Base-by-base conservation (phyloP, 2,113 vertebrate genomes). In the Pseudonaja textilis region DNA sequence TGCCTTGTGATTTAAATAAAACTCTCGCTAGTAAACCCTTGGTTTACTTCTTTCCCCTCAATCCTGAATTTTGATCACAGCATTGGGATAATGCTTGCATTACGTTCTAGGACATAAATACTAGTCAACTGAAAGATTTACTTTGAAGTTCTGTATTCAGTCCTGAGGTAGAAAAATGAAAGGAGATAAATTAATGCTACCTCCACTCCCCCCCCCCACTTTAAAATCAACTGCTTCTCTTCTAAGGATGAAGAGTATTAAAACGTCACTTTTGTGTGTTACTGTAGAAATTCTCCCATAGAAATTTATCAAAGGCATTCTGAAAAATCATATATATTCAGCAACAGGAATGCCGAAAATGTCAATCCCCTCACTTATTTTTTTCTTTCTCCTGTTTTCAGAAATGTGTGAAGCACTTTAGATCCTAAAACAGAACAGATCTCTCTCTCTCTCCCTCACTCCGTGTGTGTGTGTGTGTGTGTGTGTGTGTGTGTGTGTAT, bases 91-190 rank as follows among this genome's bases (percentile, higher is more conserved):
- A 64, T 0, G 0, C 3, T 74, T 1, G 74, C 23, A 54, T 87
- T 91, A 64, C 42, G 29, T 1, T 54, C 47, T 29, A 54, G 59
- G 94, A 89, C 0, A 90, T 0, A n/a, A 86, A 92, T 18, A 81
- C 61, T 50, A 4, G 29, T 18, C 42, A 6, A 94, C 0, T 0
- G 11, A 0, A 93, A 23, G 18, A 8, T 87, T 56, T 20, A 42
- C 85, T 85, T 90, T 86, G 23, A 34, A 89, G 57, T 4, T 85
- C 5, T n/a, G 93, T 0, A 0, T 54, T 87, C 81, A 34, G 64
- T 34, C 92, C 6, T 9, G 0, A 0, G 95, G 89, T 0, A 47
- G 55, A 89, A 90, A 91, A 93, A 93, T 92, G 3, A 3, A 0
- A 0, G 91, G n/a, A 55, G 89, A 86, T 16, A 85, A 86, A 34